Base-by-base conservation (phyloP, 2,113 vertebrate species). In the Ptyas mucosa region DNA sequence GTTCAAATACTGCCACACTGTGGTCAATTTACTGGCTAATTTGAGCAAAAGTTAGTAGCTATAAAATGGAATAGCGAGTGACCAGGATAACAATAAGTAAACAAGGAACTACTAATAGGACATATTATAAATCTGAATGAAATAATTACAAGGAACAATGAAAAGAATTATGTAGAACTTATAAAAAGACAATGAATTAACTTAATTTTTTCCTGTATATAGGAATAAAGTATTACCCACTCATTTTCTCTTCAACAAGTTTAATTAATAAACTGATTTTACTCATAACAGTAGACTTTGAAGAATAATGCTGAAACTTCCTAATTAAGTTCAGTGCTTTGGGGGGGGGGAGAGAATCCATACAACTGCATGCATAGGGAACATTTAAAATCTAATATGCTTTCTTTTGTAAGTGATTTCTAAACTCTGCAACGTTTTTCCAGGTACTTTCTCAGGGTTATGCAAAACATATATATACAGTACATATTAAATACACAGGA, bases 371-470 rank as follows among this genome's bases (percentile, higher is more conserved):
- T 39, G 57, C 15, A 46, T 51, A n/a, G 34, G 20, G 23, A 24
- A 54, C 43, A 52, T 18, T 23, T 61, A 11, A 85, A 0, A 51
- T 57, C 39, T 10, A 2, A 39, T 24, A 29, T 21, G 8, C 8
- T 49, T 21, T 58, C 43, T 39, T 89, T 64, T 87, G 58, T 3
- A 34, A 88, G 26, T 1, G 88, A 15, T 2, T 81, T 8, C 87
- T 92, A 92, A 94, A 53, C 85, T 96, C 85, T 95, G 95, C 93
- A 96, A 95, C 93, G 53, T 93, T 92, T 94, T 94, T 95, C 95
- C 95, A 95, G 95, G 46, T 95, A 94, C 94, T 96, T 95, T 95
- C 94, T 95, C 93, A 96, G 94, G 92, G 93, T 96, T 96, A 94
- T 92, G 91, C 94, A 95, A 95, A 93, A 92, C 34, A 14, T 2